Evolutionary conservation across 2,113 vertebrate species (phyloP).

Genomic region (Thalassarche chlororhynchos): DNA sequence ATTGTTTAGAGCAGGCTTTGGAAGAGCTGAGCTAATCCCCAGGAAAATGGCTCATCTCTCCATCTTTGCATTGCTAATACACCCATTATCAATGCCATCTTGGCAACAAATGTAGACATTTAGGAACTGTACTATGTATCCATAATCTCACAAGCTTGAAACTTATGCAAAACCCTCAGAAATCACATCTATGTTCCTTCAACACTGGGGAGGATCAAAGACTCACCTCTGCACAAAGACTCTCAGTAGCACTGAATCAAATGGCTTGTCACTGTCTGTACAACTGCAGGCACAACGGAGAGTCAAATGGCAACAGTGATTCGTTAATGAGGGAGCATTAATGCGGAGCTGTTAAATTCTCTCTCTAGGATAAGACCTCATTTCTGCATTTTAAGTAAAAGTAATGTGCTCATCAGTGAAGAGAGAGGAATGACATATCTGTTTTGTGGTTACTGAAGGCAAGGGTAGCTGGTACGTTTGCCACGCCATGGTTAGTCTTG

Average conservation of each 20-base stretch:
- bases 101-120: background rate
- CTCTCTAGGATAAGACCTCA: background rate
- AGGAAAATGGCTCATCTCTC: background rate
- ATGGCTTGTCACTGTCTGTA: conserved; percentile 1
- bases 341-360: background rate
- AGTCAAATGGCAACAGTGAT: background rate
- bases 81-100: background rate
- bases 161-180: conserved; percentile 33
- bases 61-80: conserved; percentile 28
- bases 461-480: background rate
- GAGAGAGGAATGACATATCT: background rate
- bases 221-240: conserved; percentile 18
- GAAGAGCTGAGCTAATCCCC: background rate
- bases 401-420: background rate
- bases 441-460: background rate
- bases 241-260: background rate
- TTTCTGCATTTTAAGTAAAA: background rate
- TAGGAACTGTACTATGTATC: background rate
- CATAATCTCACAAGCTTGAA: conserved; percentile 2
- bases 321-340: background rate
- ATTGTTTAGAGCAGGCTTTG: background rate
- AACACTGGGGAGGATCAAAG: conserved; percentile 26
- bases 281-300: background rate
- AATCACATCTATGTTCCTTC: conserved; percentile 19
- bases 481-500: background rate